phyloP scores from a whole-genome alignment of 2,113 vertebrate genomes.

The Pelobates fuscus region DNA sequence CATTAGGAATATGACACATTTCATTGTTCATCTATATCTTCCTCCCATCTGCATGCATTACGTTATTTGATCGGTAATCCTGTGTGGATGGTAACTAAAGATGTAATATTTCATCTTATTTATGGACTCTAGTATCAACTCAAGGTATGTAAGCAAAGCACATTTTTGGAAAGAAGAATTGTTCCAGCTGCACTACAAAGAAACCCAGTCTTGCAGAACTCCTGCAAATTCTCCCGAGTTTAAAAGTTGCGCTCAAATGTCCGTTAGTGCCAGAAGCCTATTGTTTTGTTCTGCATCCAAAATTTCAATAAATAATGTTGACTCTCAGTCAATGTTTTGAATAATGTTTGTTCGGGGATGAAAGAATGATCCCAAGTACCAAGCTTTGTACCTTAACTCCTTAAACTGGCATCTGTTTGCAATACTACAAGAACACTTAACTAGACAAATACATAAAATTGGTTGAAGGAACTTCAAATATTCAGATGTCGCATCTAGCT shows the following conservation, averaged over 20 bases:
- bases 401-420: slow-evolving; percentile 41
- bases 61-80: not conserved
- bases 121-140: slow-evolving; percentile 4
- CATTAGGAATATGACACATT: too few relatives aligned
- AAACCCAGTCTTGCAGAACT: slow-evolving; percentile 14
- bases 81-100: not conserved
- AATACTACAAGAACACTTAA: slow-evolving; percentile 24
- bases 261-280: slow-evolving; percentile 15
- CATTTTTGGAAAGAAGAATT: not conserved
- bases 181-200: slow-evolving; percentile 37
- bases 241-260: slow-evolving; percentile 18
- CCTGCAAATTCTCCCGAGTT: slow-evolving; percentile 11
- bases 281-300: slow-evolving; percentile 39
- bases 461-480: slow-evolving; percentile 35
- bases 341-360: slow-evolving; percentile 41
- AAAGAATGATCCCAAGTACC: slow-evolving; percentile 17
- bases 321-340: slow-evolving; percentile 19
- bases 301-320: slow-evolving; percentile 34
- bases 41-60: too few relatives aligned
- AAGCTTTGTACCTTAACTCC: slow-evolving; percentile 25
- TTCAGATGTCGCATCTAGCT: slow-evolving; percentile 20
- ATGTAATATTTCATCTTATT: slow-evolving; percentile 19
- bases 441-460: slow-evolving; percentile 37
- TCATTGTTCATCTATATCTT: too few relatives aligned
- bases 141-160: not conserved